These are phyloP conservation scores for Bombus superbus DNA, from an alignment of 1,140 invertebrate species.

Conservation along the genomic window DNA sequence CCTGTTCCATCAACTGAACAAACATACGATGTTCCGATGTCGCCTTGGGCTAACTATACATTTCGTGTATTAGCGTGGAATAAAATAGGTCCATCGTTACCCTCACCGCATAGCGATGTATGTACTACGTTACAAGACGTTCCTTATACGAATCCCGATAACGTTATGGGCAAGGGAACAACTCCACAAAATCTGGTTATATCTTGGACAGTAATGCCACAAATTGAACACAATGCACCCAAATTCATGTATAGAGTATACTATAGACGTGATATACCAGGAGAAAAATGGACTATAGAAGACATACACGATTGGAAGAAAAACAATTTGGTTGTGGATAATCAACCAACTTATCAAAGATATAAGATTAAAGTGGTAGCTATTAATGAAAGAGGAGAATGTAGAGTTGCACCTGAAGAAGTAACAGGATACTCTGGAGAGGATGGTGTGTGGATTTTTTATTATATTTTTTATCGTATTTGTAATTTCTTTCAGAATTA, in stretches of 20 bases:
- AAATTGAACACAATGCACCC: slow-evolving; percentile 98
- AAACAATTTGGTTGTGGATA: slow-evolving; percentile 87
- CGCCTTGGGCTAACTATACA: slow-evolving; percentile 98
- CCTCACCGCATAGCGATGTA: slow-evolving; percentile 89
- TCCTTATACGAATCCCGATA: slow-evolving; percentile 97
- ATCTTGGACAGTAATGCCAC: slow-evolving; percentile 97
- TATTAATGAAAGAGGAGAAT: slow-evolving; percentile 94
- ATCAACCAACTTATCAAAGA: slow-evolving; percentile 95
- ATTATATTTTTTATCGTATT: not conserved
- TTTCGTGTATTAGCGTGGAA: slow-evolving; percentile 97
- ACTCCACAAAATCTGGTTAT: slow-evolving; percentile 96
- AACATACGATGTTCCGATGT: slow-evolving; percentile 89
- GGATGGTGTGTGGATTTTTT: slow-evolving; percentile 85
- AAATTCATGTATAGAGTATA: slow-evolving; percentile 96
- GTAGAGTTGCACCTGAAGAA: slow-evolving; percentile 91
- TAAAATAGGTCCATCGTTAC: slow-evolving; percentile 93
- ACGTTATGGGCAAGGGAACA: slow-evolving; percentile 95
- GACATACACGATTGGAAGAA: slow-evolving; percentile 91
- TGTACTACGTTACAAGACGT: slow-evolving; percentile 95
- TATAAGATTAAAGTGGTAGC: slow-evolving; percentile 97
- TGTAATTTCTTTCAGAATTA: slow-evolving; percentile 4
- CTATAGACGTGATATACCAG: slow-evolving; percentile 91
- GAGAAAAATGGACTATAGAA: slow-evolving; percentile 87
- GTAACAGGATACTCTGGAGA: slow-evolving; percentile 97
- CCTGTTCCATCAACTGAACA: slow-evolving; percentile 91